These are phyloP conservation scores for Candoia aspera DNA, from an alignment of 2,113 vertebrate species.

Conservation along the genomic window DNA sequence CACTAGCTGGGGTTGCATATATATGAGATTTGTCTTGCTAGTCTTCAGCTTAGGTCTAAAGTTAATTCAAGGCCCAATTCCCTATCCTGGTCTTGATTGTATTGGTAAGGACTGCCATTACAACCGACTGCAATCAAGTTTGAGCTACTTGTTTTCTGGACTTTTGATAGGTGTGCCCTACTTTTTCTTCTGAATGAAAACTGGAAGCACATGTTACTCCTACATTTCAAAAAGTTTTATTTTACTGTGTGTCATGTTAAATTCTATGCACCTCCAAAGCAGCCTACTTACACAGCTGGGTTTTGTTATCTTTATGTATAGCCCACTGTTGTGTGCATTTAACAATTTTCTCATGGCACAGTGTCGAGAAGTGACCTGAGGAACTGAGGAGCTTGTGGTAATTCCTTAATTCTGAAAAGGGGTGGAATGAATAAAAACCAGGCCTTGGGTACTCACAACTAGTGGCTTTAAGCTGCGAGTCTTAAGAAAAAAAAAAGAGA, in stretches of 20 bases:
- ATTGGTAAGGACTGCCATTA: background rate
- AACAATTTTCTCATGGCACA: conserved; percentile 49
- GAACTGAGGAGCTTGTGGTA: conserved; percentile 60
- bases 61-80: background rate
- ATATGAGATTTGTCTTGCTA: conserved; percentile 43
- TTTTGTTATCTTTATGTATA: background rate
- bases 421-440: conserved; percentile 31
- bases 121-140: background rate
- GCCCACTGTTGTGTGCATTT: background rate
- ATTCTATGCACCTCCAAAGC: background rate
- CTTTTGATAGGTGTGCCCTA: background rate
- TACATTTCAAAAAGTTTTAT: background rate
- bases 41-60: background rate
- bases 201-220: background rate
- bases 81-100: background rate
- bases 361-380: conserved; percentile 57
- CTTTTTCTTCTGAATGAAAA: background rate
- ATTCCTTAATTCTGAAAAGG: conserved; percentile 63
- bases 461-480: conserved; percentile 79
- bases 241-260: background rate
- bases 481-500: conserved; percentile 52
- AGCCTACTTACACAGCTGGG: conserved; percentile 18
- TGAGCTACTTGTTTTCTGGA: background rate
- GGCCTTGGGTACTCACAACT: conserved; percentile 58
- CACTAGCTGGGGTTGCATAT: conserved; percentile 36